Base-by-base conservation (phyloP, 2,113 vertebrate genomes). In the Hyaena hyaena region DNA sequence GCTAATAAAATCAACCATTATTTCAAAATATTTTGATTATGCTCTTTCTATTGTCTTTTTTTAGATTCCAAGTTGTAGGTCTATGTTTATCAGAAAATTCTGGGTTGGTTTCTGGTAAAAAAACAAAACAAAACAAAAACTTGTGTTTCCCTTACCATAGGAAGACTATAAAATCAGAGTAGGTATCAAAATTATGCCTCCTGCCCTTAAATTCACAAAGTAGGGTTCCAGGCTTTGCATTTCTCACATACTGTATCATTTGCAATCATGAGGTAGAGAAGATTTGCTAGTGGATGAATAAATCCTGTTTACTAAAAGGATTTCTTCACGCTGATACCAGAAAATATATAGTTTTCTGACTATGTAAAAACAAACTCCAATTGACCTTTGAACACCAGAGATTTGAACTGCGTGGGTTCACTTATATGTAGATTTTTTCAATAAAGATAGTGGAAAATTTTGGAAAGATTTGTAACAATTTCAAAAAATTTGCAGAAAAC, bases 181-280 rank as follows among this genome's bases (percentile, higher is more conserved):
- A 65, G 3, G 14, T 73, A 33, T 83, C 35, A 96, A 89, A 97
- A 94, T 82, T 79, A 61, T 87, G 19, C 0, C 83, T 23, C 4
- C 2, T 98, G 45, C 10, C n/a, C 79, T 95, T 83, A 92, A 80
- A 94, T 87, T 90, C 24, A 33, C 48, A 16, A 95, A 63, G 16
- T n/a, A 81, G 16, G 7, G 2, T 35, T 21, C 26, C 33, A 66
- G 11, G 12, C 17, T 95, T 96, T 50, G 3, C 6, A 79, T 92
- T 88, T 92, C 14, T 76, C 50, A 35, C 69, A 11, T 31, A 10
- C 48, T 90, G 93, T 19, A 74, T 43, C 53, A 55, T 66, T 79
- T 71, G 31, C 16, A 83, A 83, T 81, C 84, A 76, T 48, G 28
- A 69, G 2, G 10, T 68, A 77, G 74, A 80, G 19, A 11, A 68